Evolutionary conservation across 2,888 invertebrate species (phyloP).

Genomic region (Netelia virgata): DNA sequence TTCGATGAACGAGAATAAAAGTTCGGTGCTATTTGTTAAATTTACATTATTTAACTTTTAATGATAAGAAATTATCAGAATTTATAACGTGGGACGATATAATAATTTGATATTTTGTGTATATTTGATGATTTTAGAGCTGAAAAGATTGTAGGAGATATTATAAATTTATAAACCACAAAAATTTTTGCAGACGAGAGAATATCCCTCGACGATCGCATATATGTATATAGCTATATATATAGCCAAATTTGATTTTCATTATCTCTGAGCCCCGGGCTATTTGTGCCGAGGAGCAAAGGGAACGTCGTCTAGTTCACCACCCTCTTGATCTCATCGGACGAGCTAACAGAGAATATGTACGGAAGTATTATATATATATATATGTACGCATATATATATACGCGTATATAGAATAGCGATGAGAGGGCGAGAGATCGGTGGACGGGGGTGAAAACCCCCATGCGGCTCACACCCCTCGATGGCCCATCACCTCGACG

Average conservation of each 20-base stretch:
- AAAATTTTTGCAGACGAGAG: background rate
- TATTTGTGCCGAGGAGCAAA: conserved; percentile 77
- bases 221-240: conserved; percentile 64
- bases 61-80: no score
- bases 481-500: conserved; percentile 70
- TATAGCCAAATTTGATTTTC: conserved; percentile 79
- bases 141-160: no score
- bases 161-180: background rate
- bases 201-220: conserved; percentile 12
- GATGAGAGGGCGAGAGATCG: conserved; percentile 38
- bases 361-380: conserved; percentile 16
- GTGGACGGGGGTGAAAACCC: conserved; percentile 66
- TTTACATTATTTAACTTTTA: no score
- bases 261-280: conserved; percentile 77
- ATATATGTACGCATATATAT: conserved; percentile 8
- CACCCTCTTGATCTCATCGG: conserved; percentile 71
- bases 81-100: no score
- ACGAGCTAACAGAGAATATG: conserved; percentile 59
- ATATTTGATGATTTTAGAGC: no score
- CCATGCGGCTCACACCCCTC: conserved; percentile 80
- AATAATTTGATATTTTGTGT: no score
- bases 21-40: no score
- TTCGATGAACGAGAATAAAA: no score
- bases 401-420: conserved; percentile 32
- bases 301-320: conserved; percentile 75